Base-by-base conservation (phyloP, 2,888 invertebrate genomes). In the Linnaemya vulpina region DNA sequence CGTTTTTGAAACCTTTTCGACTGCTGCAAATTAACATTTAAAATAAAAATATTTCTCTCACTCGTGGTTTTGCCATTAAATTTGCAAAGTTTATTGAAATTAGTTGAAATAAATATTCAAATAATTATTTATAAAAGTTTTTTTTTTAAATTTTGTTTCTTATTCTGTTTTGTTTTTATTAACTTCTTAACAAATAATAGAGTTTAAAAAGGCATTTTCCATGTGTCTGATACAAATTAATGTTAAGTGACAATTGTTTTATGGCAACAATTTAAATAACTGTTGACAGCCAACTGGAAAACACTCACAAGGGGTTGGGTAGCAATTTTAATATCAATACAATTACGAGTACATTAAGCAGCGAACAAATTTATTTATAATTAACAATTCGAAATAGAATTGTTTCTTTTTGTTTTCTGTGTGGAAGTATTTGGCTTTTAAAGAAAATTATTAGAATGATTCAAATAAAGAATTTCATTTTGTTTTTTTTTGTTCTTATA, bases 221-320 rank as follows among this genome's bases (percentile, higher is more conserved):
- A 20, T 67, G 30, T 62, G 80, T 22, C 60, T 77, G 38, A 35
- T 73, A 77, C 73, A 84, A 84, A 84, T 84, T 84, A 84, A 73
- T 84, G 84, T 84, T 68, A 84, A 76, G 80, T 80, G 84, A 80
- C 84, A 84, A 84, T 76, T 76, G 75, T 70, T 80, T 70, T 70
- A 78, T 76, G 71, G 58, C 35, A 71, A 74, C 75, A 58, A 84
- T 80, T 84, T 63, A 71, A 80, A 84, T 76, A 80, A 62, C 73
- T 71, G 70, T 58, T 75, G 83, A 84, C 83, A 84, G 67, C 62
- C n/a, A 77, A 68, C 67, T 53, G 53, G 55, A 71, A 70, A 60
- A 71, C 53, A 71, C 67, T 55, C 17, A 60, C n/a, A 80, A n/a
- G 65, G 43, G 80, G 80, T 84, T 30, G 84, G 80, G 84, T 73